A percentile compares a stretch with the other conserved stretches of the same genome.
Evolutionary conservation across 2,113 vertebrate species (phyloP).

Genomic region (Craseonycteris thonglongyai): DNA sequence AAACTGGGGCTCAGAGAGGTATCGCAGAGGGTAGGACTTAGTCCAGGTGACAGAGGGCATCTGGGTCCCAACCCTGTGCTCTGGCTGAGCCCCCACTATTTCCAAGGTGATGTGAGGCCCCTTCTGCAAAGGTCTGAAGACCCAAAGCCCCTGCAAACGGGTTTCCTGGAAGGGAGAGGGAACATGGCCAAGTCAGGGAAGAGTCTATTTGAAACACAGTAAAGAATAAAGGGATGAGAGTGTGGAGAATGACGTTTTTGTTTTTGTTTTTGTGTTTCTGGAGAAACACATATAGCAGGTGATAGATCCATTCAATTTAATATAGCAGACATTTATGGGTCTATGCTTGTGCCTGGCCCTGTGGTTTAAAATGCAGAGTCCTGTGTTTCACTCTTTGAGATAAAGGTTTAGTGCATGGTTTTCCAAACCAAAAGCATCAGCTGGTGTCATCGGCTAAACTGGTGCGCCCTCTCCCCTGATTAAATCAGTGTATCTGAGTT

Average conservation of each 20-base stretch:
- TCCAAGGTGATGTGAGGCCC: not conserved
- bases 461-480: not conserved
- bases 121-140: not conserved
- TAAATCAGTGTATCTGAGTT: not conserved
- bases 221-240: not conserved
- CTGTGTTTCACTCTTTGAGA: not conserved
- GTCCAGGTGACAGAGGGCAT: not conserved
- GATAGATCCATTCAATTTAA: not conserved
- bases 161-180: not conserved
- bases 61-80: not conserved
- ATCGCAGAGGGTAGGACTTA: not conserved
- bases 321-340: not conserved
- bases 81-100: not conserved
- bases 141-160: not conserved
- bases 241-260: not conserved
- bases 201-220: not conserved
- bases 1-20: not conserved
- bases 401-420: not conserved
- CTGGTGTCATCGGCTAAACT: not conserved
- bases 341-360: not conserved
- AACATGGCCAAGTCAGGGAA: not conserved
- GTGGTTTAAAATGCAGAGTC: not conserved
- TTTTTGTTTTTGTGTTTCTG: no score
- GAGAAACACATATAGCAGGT: not conserved
- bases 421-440: not conserved